Percentiles rank a stretch among this genome's conserved stretches.
Conservation (phyloP, 2,888 invertebrate genomes). For the Cerastis rubricosa region DNA sequence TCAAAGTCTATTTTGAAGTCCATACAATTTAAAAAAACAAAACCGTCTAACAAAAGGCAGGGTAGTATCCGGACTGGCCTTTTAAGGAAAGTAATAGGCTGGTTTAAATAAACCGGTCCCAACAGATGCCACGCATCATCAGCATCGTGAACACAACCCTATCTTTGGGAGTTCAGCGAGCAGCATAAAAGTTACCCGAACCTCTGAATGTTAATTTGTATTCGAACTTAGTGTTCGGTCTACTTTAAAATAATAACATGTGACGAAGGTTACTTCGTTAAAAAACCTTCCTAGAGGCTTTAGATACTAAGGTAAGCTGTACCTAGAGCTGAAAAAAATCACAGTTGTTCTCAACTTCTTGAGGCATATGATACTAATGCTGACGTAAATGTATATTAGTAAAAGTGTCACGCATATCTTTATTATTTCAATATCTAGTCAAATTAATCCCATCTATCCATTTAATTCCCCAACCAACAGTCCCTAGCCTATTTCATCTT, state of each 20-base stretch:
- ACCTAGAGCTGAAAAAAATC: slow-evolving; percentile 25
- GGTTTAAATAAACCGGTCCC: not conserved
- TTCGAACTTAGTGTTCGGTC: not conserved
- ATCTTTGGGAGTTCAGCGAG: not conserved
- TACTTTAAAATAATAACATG: slow-evolving; percentile 1
- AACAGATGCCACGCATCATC: not conserved
- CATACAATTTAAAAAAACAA: not conserved
- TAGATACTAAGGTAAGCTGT: not conserved
- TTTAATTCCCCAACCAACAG: no score
- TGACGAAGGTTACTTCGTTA: not conserved
- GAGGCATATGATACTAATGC: not conserved
- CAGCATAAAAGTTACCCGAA: not conserved
- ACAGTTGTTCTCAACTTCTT: slow-evolving; percentile 10
- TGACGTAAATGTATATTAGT: not conserved
- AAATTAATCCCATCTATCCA: no score
- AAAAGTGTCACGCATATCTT: not conserved
- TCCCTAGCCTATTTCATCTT: slow-evolving; percentile 58
- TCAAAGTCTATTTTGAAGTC: not conserved
- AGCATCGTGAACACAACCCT: not conserved
- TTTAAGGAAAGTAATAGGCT: not conserved
- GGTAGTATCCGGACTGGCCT: not conserved
- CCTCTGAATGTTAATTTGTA: not conserved
- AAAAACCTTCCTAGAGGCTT: not conserved
- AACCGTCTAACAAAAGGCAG: not conserved
- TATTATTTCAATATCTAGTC: not conserved